These are phyloP conservation scores for Clarias batrachus DNA, from an alignment of 2,113 vertebrate species.

Conservation along the genomic window DNA sequence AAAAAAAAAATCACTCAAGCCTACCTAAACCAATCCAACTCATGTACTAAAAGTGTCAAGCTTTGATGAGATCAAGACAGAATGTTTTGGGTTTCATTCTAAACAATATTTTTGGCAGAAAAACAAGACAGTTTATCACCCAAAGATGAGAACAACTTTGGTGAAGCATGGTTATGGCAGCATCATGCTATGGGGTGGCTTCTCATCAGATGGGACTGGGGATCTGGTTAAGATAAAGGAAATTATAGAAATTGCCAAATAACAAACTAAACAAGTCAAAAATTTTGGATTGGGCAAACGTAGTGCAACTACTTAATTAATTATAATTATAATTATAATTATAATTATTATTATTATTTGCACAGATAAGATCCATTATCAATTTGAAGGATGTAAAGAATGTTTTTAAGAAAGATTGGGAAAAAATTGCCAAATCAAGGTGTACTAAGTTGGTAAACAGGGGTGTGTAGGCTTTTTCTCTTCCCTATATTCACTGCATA, in stretches of 20 bases:
- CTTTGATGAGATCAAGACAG: not conserved
- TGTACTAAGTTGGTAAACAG: not conserved
- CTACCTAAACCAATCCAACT: not conserved
- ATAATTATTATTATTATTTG: not conserved
- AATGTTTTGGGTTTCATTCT: not conserved
- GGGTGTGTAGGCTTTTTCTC: not conserved
- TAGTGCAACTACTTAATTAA: too few species aligned
- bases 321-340: too few species aligned
- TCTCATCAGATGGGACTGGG: not conserved
- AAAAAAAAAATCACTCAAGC: not conserved
- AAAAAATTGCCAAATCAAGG: not conserved
- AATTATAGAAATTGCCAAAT: not conserved
- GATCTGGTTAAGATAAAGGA: not conserved
- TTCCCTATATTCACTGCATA: not conserved
- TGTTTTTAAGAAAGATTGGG: not conserved
- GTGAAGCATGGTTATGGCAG: not conserved
- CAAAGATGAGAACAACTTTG: not conserved
- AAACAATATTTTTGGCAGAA: not conserved
- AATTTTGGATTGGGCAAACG: too few species aligned
- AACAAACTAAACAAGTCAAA: not conserved
- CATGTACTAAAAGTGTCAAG: not conserved
- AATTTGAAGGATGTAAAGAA: not conserved
- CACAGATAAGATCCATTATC: not conserved
- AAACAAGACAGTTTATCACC: not conserved
- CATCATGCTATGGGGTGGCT: not conserved